Evolutionary conservation across 2,888 invertebrate species (phyloP).

Genomic region (Adela reaumurella): DNA sequence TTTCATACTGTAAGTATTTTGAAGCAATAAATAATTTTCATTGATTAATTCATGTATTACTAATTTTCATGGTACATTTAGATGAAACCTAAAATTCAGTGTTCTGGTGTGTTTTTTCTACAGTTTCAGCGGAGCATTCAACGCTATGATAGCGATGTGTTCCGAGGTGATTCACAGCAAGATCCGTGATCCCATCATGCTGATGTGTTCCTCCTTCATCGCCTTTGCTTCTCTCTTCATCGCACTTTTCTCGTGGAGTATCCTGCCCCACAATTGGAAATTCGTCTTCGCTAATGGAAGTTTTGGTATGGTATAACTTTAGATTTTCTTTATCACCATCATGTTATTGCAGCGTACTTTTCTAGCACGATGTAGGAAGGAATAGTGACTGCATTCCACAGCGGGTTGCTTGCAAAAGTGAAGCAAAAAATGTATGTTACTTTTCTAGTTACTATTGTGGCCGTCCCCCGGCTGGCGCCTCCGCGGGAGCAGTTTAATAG

Average conservation of each 20-base stretch:
- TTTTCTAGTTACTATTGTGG: no score
- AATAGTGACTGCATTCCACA: no score
- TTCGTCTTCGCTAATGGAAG: conserved; percentile 22
- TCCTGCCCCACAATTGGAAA: conserved; percentile 30
- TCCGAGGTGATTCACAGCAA: conserved; percentile 31
- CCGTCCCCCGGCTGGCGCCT: no score
- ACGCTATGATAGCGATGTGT: conserved; percentile 25
- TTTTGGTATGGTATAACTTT: conserved; percentile 22
- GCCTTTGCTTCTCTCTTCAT: conserved; percentile 22
- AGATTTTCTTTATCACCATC: neutral
- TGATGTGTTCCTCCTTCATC: conserved; percentile 28
- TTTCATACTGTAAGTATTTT: no score
- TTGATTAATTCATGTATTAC: no score
- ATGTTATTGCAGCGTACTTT: neutral
- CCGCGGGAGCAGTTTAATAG: no score
- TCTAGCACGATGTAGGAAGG: conserved; percentile 1
- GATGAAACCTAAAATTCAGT: no score
- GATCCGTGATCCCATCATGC: conserved; percentile 30
- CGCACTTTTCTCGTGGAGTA: conserved; percentile 28
- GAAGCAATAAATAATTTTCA: no score
- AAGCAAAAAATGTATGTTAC: no score
- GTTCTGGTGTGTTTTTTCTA: conserved; percentile 10
- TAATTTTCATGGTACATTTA: no score
- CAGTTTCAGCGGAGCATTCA: conserved; percentile 32
- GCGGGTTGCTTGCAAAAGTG: no score